phyloP scores from a whole-genome alignment of 2,888 invertebrate genomes.

The Ceraclea dissimilis region DNA sequence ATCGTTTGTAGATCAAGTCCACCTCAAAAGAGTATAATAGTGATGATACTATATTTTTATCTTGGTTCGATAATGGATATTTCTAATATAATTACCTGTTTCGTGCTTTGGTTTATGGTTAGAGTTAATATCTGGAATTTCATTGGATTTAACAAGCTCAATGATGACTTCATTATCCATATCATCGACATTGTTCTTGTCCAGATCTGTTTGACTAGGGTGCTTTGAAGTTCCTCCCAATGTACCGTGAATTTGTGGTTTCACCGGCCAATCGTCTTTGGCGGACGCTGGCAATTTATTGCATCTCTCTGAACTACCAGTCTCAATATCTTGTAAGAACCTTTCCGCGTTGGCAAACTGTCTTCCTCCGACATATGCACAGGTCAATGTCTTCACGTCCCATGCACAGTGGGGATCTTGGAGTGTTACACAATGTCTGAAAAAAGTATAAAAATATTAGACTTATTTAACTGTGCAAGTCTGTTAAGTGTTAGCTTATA shows the following conservation, averaged over 20 bases:
- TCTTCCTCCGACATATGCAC: constrained; percentile 48
- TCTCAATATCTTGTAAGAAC: constrained; percentile 65
- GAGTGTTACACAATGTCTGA: constrained; percentile 76
- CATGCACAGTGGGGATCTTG: constrained; percentile 98
- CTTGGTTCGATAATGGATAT: too few species aligned
- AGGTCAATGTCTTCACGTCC: constrained; percentile 65
- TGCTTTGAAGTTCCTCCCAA: constrained; percentile 34
- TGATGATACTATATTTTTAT: too few species aligned
- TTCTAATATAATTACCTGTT: constrained; percentile 22
- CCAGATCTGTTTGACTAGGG: constrained; percentile 43
- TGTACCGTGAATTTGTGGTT: constrained; percentile 31
- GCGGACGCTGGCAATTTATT: constrained; percentile 43
- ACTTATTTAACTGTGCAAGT: too few species aligned
- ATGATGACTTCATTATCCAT: constrained; percentile 59
- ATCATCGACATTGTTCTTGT: constrained; percentile 48
- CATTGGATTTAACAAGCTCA: constrained; percentile 57
- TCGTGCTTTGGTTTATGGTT: constrained; percentile 33
- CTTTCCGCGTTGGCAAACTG: constrained; percentile 55
- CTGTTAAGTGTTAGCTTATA: neutral
- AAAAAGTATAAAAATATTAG: constrained; percentile 32
- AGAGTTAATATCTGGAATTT: constrained; percentile 50
- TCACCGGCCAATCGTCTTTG: constrained; percentile 36
- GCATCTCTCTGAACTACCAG: constrained; percentile 57
- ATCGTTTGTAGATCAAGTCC: too few species aligned
- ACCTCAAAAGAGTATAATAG: too few species aligned